Conservation (phyloP, 1,140 invertebrate genomes). For the Elymnias hypermnestra region DNA sequence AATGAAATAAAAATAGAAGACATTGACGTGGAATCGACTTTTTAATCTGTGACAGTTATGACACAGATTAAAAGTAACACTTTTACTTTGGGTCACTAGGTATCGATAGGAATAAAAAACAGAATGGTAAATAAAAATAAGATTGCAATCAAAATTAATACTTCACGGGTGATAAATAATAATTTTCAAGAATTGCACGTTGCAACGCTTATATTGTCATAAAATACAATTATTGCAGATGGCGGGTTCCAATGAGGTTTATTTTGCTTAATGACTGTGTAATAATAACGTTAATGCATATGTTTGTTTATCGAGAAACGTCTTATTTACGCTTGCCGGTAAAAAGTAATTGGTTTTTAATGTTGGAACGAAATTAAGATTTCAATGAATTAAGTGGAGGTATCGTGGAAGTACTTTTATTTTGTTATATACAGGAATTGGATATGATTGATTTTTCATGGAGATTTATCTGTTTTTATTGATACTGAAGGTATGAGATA, state of each 20-base stretch:
- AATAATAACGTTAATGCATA: conserved; percentile 37
- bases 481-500: too few species aligned
- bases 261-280: conserved; percentile 35
- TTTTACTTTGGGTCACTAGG: too few species aligned
- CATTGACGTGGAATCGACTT: too few species aligned
- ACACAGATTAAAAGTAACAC: too few species aligned
- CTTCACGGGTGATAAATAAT: conserved; percentile 17
- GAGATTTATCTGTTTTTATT: too few species aligned
- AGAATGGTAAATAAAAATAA: too few species aligned
- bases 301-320: conserved; percentile 39
- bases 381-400: conserved; percentile 29
- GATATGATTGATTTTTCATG: conserved; percentile 1
- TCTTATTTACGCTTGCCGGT: conserved; percentile 31
- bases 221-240: conserved; percentile 37
- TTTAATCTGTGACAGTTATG: too few species aligned
- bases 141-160: conserved; percentile 14
- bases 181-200: conserved; percentile 18
- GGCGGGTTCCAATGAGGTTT: conserved; percentile 22
- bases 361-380: conserved; percentile 21
- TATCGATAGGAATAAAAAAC: neutral
- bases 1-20: too few species aligned
- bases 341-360: conserved; percentile 29
- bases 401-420: neutral
- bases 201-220: conserved; percentile 23
- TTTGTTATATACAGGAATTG: neutral